Conservation (phyloP, 2,888 invertebrate species). For the Allophyes oxyacanthae region DNA sequence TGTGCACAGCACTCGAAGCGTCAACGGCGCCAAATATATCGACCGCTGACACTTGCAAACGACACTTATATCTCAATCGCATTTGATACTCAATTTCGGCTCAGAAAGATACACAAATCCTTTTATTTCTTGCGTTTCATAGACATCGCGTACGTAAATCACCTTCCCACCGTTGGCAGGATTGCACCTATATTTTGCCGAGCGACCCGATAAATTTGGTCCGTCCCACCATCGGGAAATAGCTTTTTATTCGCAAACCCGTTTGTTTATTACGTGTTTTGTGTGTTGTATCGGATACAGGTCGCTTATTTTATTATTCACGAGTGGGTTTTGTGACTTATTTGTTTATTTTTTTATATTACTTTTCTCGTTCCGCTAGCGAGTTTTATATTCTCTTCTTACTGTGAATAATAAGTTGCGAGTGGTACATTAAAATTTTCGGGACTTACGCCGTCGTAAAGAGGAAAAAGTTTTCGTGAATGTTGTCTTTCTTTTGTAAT, state of each 20-base stretch:
- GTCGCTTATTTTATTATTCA: slow-evolving; percentile 68
- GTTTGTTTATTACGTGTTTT: slow-evolving; percentile 75
- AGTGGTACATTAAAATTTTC: slow-evolving; percentile 52
- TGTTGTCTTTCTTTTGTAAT: slow-evolving; percentile 52
- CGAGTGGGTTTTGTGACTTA: slow-evolving; percentile 61
- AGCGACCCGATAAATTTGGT: slow-evolving; percentile 79
- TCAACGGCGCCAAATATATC: slow-evolving; percentile 46
- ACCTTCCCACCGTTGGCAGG: slow-evolving; percentile 67
- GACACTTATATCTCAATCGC: slow-evolving; percentile 56
- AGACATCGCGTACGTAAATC: slow-evolving; percentile 75
- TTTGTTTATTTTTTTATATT: slow-evolving; percentile 60
- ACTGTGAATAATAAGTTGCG: slow-evolving; percentile 51
- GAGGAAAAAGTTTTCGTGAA: slow-evolving; percentile 42
- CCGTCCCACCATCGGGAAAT: slow-evolving; percentile 73
- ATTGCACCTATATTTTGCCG: slow-evolving; percentile 79
- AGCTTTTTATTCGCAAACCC: slow-evolving; percentile 78
- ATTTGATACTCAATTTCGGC: slow-evolving; percentile 52
- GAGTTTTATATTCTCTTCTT: slow-evolving; percentile 51
- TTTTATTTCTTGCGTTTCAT: slow-evolving; percentile 74
- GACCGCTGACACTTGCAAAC: slow-evolving; percentile 53
- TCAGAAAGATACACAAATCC: slow-evolving; percentile 66
- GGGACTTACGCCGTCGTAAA: slow-evolving; percentile 42
- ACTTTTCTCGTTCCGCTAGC: slow-evolving; percentile 55
- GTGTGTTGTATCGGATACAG: slow-evolving; percentile 61
- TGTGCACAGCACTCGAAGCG: slow-evolving; percentile 51